These are phyloP conservation scores for Drosophila ustulata DNA, from an alignment of 2,888 invertebrate species.

Conservation along the genomic window DNA sequence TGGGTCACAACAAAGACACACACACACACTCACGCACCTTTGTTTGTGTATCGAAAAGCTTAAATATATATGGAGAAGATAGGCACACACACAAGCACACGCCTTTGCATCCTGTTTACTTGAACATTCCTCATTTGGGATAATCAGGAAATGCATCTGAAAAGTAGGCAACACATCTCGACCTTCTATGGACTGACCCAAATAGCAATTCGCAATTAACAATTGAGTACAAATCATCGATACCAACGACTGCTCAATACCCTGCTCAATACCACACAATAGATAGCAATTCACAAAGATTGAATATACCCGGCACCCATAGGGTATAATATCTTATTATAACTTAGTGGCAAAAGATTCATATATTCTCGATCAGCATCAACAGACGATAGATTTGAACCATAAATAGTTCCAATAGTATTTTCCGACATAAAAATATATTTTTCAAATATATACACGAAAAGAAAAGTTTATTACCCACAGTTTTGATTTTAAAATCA, in stretches of 20 bases:
- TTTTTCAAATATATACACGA: no score
- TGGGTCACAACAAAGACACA: constrained; percentile 62
- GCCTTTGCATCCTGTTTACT: constrained; percentile 15
- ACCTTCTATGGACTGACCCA: not conserved
- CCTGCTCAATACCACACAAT: not conserved
- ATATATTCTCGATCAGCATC: no score
- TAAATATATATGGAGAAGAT: constrained; percentile 5
- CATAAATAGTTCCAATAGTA: no score
- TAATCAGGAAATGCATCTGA: constrained; percentile 11
- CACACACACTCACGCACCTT: constrained; percentile 33
- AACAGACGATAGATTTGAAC: no score
- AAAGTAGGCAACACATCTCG: constrained; percentile 14
- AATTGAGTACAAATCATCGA: not conserved
- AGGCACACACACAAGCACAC: constrained; percentile 14
- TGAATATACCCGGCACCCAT: no score
- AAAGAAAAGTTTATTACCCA: no score
- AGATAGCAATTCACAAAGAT: no score
- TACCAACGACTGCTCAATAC: not conserved
- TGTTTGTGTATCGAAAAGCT: constrained; percentile 49
- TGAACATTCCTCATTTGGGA: constrained; percentile 1
- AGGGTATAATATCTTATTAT: no score
- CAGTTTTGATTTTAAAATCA: no score
- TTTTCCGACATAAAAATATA: no score
- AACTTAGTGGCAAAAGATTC: no score
- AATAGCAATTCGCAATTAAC: not conserved